phyloP scores from a whole-genome alignment of 1,140 invertebrate genomes.

The Tyrophagus putrescentiae region DNA sequence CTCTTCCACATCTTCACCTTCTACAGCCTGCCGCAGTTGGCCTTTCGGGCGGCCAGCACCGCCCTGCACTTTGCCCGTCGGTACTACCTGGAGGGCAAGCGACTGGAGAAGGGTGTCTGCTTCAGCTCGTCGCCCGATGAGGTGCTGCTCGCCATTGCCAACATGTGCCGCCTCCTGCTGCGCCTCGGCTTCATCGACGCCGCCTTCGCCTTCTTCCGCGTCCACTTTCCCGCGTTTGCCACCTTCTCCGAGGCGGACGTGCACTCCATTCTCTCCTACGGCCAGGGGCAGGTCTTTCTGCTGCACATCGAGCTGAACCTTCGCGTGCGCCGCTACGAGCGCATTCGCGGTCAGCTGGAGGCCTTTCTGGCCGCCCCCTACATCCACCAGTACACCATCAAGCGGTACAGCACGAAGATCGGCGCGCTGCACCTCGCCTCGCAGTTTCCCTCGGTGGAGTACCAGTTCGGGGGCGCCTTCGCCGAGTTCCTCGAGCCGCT shows the following conservation, averaged over 20 bases:
- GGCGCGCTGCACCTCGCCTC: conserved; percentile 15
- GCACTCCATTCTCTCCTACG: background rate
- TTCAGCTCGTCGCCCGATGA: background rate
- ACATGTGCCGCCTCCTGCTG: background rate
- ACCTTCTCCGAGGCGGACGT: background rate
- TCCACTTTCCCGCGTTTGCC: background rate
- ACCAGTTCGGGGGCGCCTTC: background rate
- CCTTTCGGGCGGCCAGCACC: background rate
- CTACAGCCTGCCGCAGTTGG: background rate
- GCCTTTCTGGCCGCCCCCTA: conserved; percentile 12
- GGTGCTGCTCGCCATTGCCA: background rate
- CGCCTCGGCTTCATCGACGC: conserved; percentile 1
- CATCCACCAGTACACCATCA: conserved; percentile 18
- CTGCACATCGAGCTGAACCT: conserved; percentile 14
- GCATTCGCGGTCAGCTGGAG: background rate
- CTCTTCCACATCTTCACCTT: conserved; percentile 1
- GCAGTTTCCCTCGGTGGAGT: conserved; percentile 6
- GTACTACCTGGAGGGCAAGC: no score
- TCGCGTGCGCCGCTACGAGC: background rate
- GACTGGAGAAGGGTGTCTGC: background rate
- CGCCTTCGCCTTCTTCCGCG: background rate
- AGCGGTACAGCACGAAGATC: conserved; percentile 13
- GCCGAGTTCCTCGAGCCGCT: conserved; percentile 20
- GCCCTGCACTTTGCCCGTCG: background rate
- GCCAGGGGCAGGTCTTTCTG: background rate